These are phyloP conservation scores for Cherax destructor DNA, from an alignment of 1,140 invertebrate genomes.

Conservation along the genomic window DNA sequence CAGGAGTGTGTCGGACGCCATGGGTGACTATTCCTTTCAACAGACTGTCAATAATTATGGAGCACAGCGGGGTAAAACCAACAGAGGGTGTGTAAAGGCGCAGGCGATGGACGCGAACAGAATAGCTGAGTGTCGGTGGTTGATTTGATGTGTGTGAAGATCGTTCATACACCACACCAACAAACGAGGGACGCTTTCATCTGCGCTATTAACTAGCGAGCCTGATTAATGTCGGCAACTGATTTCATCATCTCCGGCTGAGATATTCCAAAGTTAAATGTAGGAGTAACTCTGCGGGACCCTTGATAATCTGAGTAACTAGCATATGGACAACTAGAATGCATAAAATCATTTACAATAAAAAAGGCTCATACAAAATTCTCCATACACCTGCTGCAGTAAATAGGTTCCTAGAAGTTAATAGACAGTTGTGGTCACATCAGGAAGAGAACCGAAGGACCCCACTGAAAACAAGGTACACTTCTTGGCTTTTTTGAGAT, in stretches of 20 bases:
- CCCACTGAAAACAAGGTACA: no score
- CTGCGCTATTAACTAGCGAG: background rate
- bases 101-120: constrained; percentile 5
- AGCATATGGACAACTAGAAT: no score
- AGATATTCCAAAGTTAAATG: background rate
- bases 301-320: no score
- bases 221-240: background rate
- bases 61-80: constrained; percentile 40
- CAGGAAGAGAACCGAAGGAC: no score
- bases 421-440: no score
- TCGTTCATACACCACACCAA: constrained; percentile 11
- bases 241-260: background rate
- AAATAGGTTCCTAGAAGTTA: no score
- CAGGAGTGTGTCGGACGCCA: background rate
- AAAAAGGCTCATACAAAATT: no score
- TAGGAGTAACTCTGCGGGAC: background rate
- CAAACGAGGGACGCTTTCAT: background rate
- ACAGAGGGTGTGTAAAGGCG: constrained; percentile 48
- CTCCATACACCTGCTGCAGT: no score
- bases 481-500: no score
- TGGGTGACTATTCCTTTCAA: background rate
- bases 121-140: constrained; percentile 41
- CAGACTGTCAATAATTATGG: constrained; percentile 39
- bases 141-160: constrained; percentile 27
- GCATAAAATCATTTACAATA: no score